These are phyloP conservation scores for Hoplodrina blanda DNA, from an alignment of 2,888 invertebrate genomes.

Conservation along the genomic window DNA sequence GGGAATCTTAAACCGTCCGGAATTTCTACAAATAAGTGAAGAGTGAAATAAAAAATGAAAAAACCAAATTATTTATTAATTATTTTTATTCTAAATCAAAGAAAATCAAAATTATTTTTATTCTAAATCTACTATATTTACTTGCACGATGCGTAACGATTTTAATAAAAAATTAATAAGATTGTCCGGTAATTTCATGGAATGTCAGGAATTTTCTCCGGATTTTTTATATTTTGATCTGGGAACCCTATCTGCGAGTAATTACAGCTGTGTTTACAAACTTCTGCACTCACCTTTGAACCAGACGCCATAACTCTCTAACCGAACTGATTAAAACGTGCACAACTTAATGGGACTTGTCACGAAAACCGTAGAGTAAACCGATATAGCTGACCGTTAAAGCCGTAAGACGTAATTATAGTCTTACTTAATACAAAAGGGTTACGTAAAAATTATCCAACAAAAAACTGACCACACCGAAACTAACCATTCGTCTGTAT, in stretches of 20 bases:
- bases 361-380: conserved; percentile 37
- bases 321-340: conserved; percentile 42
- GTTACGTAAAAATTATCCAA: conserved; percentile 34
- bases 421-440: conserved; percentile 7
- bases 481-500: conserved; percentile 14
- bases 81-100: too few relatives aligned
- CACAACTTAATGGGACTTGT: conserved; percentile 34
- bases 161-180: too few relatives aligned
- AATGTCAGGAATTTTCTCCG: too few relatives aligned
- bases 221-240: too few relatives aligned
- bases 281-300: conserved; percentile 50
- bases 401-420: conserved; percentile 3
- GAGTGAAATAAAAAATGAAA: too few relatives aligned
- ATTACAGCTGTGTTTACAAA: conserved; percentile 52
- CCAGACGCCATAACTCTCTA: conserved; percentile 33
- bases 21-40: too few relatives aligned
- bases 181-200: too few relatives aligned
- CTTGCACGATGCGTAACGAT: too few relatives aligned
- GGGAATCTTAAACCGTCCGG: too few relatives aligned
- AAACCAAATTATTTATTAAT: too few relatives aligned
- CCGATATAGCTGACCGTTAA: conserved; percentile 15
- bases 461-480: background rate
- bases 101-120: too few relatives aligned
- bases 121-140: too few relatives aligned
- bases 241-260: conserved; percentile 38